Base-by-base conservation (phyloP, 2,113 vertebrate genomes). In the Heterotis niloticus region DNA sequence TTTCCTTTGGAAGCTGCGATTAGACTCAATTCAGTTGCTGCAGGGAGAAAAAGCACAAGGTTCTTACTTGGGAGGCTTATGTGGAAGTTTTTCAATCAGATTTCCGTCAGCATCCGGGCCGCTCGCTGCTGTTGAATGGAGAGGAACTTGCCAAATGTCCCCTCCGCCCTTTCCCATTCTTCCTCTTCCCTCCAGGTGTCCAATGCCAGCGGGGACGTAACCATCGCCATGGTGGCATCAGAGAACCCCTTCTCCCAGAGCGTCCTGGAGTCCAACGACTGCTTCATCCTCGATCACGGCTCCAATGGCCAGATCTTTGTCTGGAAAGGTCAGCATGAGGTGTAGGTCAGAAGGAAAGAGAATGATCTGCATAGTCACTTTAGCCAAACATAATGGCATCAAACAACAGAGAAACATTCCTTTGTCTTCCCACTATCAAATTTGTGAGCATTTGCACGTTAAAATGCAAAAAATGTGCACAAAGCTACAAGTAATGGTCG, bases 261-360 rank as follows among this genome's bases (percentile, higher is more conserved):
- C 34, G 93, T 95, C 71, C 88, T 99, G 88, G 90, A 82, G 44
- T 94, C 96, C 0, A 94, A 94, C 0, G 98, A 99, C 88, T 98
- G 98, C 89, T 99, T 98, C 90, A 96, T 99, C 81, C 91, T 99
- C 88, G 98, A 99, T 87, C 95, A 98, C 0, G 97, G 98, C 83
- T 90, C 90, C 0, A 90, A 98, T 0, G 94, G 96, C 14, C 98
- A 95, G 89, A 98, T 99, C 92, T 99, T 96, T 26, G 91, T 98
- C 80, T 99, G 98, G 98, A 99, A 99, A 96, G 98, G 98, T 98
- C 34, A 75, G 81, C n/a, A n/a, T 1, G 24, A 24, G 66, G 10
- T 13, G 17, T 10, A 2, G 28, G 10, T 28, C 34, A 44, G 34
- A 44, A 44, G 34, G 34, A 7, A 44, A 44, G 34, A 44, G 34